These are phyloP conservation scores for Pocillopora verrucosa DNA, from an alignment of 64 coral and sea anemone species.

Conservation along the genomic window DNA sequence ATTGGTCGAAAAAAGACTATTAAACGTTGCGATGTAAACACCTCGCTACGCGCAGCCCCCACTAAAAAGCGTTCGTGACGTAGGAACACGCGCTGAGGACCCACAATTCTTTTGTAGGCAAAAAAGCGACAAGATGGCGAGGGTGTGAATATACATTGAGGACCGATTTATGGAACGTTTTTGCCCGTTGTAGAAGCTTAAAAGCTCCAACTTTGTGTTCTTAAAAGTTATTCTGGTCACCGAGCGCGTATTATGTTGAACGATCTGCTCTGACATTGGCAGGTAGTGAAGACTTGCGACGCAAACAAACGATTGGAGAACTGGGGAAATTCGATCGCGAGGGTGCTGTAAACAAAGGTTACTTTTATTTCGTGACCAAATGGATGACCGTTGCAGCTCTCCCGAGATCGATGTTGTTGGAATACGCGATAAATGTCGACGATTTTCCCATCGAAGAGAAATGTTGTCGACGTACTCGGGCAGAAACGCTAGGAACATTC, in stretches of 20 bases:
- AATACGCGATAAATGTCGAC: not conserved
- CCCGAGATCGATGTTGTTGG: slow-evolving; percentile 31
- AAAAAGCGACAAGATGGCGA: slow-evolving; percentile 10
- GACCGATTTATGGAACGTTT: not conserved
- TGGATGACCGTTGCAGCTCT: slow-evolving; percentile 8
- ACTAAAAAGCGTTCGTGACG: not conserved
- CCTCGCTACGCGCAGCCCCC: not conserved
- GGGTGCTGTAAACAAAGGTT: not conserved
- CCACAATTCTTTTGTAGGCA: slow-evolving; percentile 7
- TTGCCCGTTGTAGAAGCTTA: no score
- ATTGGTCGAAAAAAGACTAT: no score
- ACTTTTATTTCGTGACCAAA: not conserved
- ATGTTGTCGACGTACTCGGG: not conserved
- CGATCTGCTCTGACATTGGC: not conserved
- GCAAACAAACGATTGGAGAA: not conserved
- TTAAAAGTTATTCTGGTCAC: not conserved
- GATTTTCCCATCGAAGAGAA: not conserved
- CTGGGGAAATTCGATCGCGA: slow-evolving; percentile 16
- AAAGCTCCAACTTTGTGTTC: not conserved
- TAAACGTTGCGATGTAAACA: not conserved
- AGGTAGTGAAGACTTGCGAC: not conserved
- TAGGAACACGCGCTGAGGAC: not conserved
- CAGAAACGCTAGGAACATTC: not conserved
- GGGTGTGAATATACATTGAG: not conserved
- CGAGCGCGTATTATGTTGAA: not conserved